Evolutionary conservation across 2,797 vertebrate species (phyloP).

Genomic region (Rhyacichthys aspro): DNA sequence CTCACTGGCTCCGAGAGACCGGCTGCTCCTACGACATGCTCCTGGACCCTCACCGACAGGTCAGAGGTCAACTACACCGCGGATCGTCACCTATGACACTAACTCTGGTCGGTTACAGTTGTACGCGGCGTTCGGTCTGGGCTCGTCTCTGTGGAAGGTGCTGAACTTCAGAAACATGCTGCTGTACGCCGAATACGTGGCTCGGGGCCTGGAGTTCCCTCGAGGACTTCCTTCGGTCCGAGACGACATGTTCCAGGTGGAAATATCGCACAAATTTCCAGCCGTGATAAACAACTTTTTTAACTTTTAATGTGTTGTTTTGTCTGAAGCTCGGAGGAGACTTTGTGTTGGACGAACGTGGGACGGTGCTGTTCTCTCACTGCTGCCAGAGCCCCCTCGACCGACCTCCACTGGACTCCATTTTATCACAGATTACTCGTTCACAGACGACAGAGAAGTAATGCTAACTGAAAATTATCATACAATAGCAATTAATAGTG

Average conservation of each 20-base stretch:
- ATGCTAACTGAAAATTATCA: too few species aligned
- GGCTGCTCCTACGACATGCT: not conserved
- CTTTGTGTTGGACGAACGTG: constrained; percentile 58
- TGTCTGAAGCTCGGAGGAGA: constrained; percentile 59
- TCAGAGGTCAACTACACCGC: constrained; percentile 21
- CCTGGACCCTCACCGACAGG: constrained; percentile 42
- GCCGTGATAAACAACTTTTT: too few species aligned
- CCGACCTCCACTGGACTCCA: constrained; percentile 45
- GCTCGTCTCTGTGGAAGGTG: constrained; percentile 54
- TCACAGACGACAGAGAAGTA: not conserved
- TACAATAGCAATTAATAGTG: too few species aligned
- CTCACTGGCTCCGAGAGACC: constrained; percentile 2
- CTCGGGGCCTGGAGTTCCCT: constrained; percentile 49
- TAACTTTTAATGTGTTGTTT: not conserved
- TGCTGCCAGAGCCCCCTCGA: constrained; percentile 61
- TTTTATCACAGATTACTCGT: constrained; percentile 33
- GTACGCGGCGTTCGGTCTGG: constrained; percentile 55
- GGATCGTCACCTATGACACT: not conserved
- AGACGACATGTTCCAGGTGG: constrained; percentile 70
- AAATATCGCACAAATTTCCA: not conserved
- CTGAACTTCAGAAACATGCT: constrained; percentile 64
- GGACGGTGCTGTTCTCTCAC: constrained; percentile 61
- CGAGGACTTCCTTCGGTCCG: constrained; percentile 44
- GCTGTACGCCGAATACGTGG: constrained; percentile 60
- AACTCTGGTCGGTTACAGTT: constrained; percentile 27